A percentile compares a stretch with the other conserved stretches of the same genome.
Conservation (phyloP, 2,797 vertebrate genomes). For the Antennarius maculatus region DNA sequence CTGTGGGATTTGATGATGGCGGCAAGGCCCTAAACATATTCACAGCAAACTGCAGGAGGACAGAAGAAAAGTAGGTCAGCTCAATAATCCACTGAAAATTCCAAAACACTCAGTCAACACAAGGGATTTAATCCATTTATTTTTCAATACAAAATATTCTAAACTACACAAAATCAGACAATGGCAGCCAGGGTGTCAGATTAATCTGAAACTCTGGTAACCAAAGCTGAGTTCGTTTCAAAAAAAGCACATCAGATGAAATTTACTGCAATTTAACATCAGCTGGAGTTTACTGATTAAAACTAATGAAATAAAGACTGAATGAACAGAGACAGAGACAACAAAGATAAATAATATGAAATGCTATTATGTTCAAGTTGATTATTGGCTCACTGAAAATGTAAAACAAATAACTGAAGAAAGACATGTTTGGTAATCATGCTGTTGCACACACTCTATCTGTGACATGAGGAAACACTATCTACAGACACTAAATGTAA, state of each 20-base stretch:
- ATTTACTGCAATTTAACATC: background rate
- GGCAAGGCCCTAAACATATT: slow-evolving; percentile 99
- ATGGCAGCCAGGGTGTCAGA: background rate
- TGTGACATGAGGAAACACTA: background rate
- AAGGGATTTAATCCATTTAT: background rate
- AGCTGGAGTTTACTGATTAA: background rate
- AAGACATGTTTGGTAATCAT: background rate
- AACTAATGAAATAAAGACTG: background rate
- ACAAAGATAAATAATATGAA: background rate
- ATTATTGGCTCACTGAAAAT: background rate
- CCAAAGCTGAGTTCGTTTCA: too few species aligned
- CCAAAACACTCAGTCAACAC: background rate
- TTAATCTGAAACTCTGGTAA: background rate
- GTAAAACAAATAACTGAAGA: background rate
- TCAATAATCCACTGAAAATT: background rate
- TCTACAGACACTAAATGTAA: slow-evolving; percentile 1
- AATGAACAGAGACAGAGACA: background rate
- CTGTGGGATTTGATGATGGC: slow-evolving; percentile 97
- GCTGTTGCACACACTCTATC: background rate
- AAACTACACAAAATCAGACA: background rate
- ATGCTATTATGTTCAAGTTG: background rate
- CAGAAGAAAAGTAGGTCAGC: background rate
- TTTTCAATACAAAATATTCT: background rate
- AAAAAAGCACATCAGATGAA: background rate
- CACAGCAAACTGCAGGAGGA: slow-evolving; percentile 87